Percentiles rank a stretch among this genome's conserved stretches.
These are phyloP conservation scores for Gambusia affinis DNA, from an alignment of 2,113 vertebrate species.

Conservation along the genomic window DNA sequence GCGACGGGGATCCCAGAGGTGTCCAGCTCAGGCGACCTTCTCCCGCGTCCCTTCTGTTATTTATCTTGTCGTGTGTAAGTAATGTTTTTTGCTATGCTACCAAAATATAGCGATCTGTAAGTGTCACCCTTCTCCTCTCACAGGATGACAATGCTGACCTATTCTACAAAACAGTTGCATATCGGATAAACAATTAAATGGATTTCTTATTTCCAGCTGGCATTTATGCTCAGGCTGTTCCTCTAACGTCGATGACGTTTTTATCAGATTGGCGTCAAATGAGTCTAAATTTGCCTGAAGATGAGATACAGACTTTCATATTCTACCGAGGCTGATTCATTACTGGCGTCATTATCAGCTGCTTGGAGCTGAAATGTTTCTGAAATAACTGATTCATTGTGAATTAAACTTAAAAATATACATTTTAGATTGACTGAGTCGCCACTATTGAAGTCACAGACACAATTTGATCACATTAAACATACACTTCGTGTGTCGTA, in stretches of 20 bases:
- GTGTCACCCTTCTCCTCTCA: not conserved
- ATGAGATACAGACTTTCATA: not conserved
- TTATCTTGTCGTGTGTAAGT: not conserved
- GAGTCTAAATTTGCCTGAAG: not conserved
- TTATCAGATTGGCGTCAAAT: not conserved
- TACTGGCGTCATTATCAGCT: not conserved
- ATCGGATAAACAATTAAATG: not conserved
- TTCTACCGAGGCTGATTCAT: not conserved
- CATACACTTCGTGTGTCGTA: not conserved
- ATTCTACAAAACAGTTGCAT: not conserved
- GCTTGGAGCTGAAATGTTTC: not conserved
- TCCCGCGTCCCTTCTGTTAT: not conserved
- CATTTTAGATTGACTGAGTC: not conserved
- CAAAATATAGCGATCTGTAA: not conserved
- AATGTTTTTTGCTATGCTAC: slow-evolving; percentile 1
- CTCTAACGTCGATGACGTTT: not conserved
- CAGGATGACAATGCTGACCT: not conserved
- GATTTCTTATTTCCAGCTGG: not conserved
- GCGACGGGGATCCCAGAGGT: slow-evolving; percentile 29
- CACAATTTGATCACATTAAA: not conserved
- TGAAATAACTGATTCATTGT: not conserved
- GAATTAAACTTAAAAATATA: not conserved
- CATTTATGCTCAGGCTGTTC: not conserved
- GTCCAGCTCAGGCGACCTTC: slow-evolving; percentile 14
- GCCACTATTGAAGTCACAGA: not conserved